Base-by-base conservation (phyloP, 35 echinoderm and acorn worm species). In the Eucidaris tribuloides region DNA sequence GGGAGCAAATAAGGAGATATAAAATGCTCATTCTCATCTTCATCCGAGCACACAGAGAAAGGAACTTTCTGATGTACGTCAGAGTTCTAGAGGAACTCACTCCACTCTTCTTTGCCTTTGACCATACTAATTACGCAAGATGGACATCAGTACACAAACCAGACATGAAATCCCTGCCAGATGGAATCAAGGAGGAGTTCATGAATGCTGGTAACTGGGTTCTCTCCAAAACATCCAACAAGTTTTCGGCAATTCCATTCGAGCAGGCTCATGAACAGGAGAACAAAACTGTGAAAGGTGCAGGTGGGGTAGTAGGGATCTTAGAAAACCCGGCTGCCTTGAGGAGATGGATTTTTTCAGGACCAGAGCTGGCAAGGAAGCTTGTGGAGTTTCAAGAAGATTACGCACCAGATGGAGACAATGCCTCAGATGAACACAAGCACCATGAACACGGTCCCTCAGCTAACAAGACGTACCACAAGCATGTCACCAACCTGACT, bases 281-380 rank as follows among this genome's bases (percentile, higher is more conserved):
- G 24, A 86, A 91, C 62, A 58, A 54, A 3, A 32, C 34, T 4
- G 42, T 88, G 6, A 85, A 88, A 68, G 76, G 76, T 33, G 7
- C 30, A 6, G 78, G 85, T 46, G 85, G 76, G 17, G 85, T 34
- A 2, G 42, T 88, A 17, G 85, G 76, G 3, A 19, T 88, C 25
- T 89, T 87, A 23, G 92, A 81, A 52, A 94, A 89, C 48, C 72
- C 82, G 9, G 76, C 19, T 15, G 83, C 92, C 56, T 71, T 90
- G 13, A 22, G 46, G 30, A 55, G 83, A 5, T 82, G 77, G 45
- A 63, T 84, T 65, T 33, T 83, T 3, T 25, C 58, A 52, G 81
- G 88, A 20, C 80, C 78, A 7, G 87, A 83, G 28, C 13, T n/a
- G 35, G 79, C 71, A 0, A 77, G 65, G 15, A 19, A 62, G 2